phyloP scores from a whole-genome alignment of 1,140 invertebrate genomes.

The Hylaeus volcanicus region DNA sequence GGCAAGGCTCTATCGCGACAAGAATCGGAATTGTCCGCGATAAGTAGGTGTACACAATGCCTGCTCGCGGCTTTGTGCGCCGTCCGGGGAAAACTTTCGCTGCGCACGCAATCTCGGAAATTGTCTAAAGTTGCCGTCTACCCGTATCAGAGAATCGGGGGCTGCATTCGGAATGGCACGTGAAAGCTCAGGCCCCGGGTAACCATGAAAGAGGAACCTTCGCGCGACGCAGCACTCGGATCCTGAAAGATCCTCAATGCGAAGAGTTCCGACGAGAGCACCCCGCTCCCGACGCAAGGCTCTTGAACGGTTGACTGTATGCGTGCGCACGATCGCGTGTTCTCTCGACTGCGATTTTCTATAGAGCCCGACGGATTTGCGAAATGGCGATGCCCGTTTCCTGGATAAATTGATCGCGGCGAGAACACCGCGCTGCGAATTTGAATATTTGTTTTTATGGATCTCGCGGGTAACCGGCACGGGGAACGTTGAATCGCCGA shows the following conservation, averaged over 20 bases:
- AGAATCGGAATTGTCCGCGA: slow-evolving; percentile 46
- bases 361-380: slow-evolving; percentile 3
- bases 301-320: neutral
- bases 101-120: slow-evolving; percentile 59
- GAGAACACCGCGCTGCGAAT: neutral
- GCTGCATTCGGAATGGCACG: slow-evolving; percentile 48
- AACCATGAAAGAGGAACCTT: neutral
- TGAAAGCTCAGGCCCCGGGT: neutral
- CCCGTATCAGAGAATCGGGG: slow-evolving; percentile 55
- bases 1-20: slow-evolving; percentile 29
- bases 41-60: slow-evolving; percentile 43
- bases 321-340: slow-evolving; percentile 18
- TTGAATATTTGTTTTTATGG: neutral
- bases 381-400: neutral
- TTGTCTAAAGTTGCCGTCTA: slow-evolving; percentile 57
- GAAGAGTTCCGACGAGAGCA: slow-evolving; percentile 8
- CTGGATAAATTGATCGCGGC: neutral
- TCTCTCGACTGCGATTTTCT: neutral
- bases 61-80: slow-evolving; percentile 39
- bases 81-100: slow-evolving; percentile 40
- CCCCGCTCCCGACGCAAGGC: neutral
- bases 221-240: neutral
- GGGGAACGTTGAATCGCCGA: no score
- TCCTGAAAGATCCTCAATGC: slow-evolving; percentile 8
- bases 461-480: neutral